Evolutionary conservation across 2,888 invertebrate species (phyloP).

Genomic region (Diplazon laetatorius): DNA sequence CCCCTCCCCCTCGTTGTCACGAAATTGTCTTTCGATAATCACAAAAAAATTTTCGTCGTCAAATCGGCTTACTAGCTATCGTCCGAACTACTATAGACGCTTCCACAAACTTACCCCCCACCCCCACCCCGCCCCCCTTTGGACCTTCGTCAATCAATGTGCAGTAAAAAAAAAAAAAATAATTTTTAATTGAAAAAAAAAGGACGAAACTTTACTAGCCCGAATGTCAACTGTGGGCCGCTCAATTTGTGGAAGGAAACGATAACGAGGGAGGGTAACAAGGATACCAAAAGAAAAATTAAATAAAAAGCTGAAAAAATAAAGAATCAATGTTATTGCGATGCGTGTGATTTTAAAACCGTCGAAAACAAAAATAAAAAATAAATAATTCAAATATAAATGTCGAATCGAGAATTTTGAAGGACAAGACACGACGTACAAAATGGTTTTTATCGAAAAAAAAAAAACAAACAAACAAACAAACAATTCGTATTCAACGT

Average conservation of each 20-base stretch:
- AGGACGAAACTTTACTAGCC: conserved; percentile 66
- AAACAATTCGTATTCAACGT: conserved; percentile 1
- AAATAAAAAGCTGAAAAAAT: no score
- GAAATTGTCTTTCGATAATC: conserved; percentile 15
- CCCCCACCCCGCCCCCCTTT: conserved; percentile 27
- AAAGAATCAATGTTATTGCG: no score
- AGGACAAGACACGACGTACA: background rate
- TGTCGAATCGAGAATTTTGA: conserved; percentile 7
- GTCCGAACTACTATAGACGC: conserved; percentile 67
- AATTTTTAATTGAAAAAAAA: no score
- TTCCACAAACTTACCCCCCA: background rate
- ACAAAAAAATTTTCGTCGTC: no score
- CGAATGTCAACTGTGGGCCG: conserved; percentile 72
- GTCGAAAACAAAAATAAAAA: background rate
- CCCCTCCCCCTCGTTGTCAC: conserved; percentile 19
- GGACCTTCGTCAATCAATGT: conserved; percentile 71
- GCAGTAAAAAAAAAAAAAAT: conserved; percentile 61
- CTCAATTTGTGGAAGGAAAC: conserved; percentile 65
- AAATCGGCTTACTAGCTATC: conserved; percentile 68
- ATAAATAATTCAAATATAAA: no score
- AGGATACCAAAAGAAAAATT: background rate
- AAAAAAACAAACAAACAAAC: no score
- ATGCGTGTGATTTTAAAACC: conserved; percentile 4
- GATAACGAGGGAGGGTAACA: conserved; percentile 21
- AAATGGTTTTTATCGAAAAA: conserved; percentile 14